phyloP scores from a whole-genome alignment of 2,113 vertebrate species.

The Hyla sarda region DNA sequence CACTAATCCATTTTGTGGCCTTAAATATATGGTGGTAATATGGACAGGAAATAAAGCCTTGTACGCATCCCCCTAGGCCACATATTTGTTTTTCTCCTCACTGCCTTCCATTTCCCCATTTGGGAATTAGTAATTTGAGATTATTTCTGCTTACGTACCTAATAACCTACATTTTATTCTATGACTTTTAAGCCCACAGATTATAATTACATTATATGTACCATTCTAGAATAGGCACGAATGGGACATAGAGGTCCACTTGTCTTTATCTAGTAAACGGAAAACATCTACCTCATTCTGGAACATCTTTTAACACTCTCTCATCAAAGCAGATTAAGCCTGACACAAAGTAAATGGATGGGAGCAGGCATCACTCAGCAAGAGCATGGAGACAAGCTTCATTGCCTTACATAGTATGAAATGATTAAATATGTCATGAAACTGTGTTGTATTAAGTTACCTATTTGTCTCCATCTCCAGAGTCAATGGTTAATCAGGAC shows the following conservation, averaged over 20 bases:
- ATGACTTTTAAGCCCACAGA: not conserved
- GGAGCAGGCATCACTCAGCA: not conserved
- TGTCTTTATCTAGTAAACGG: not conserved
- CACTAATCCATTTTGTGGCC: no score
- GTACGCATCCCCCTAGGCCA: no score
- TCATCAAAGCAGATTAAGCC: conserved; percentile 21
- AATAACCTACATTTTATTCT: not conserved
- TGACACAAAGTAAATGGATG: conserved; percentile 23
- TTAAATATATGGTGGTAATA: no score
- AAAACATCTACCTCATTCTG: not conserved
- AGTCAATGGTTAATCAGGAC: conserved; percentile 8
- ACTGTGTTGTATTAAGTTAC: conserved; percentile 9
- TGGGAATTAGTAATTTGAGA: not conserved
- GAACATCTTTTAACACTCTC: conserved; percentile 6
- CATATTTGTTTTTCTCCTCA: no score
- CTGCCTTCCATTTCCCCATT: not conserved
- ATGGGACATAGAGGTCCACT: not conserved
- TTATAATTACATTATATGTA: not conserved
- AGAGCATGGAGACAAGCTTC: not conserved
- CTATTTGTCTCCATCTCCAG: not conserved
- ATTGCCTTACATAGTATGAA: conserved; percentile 28
- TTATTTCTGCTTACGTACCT: not conserved
- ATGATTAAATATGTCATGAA: conserved; percentile 44
- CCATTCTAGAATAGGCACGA: not conserved
- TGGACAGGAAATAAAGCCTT: no score